These are phyloP conservation scores for Hyperopisus bebe DNA, from an alignment of 2,113 vertebrate species.

Conservation along the genomic window DNA sequence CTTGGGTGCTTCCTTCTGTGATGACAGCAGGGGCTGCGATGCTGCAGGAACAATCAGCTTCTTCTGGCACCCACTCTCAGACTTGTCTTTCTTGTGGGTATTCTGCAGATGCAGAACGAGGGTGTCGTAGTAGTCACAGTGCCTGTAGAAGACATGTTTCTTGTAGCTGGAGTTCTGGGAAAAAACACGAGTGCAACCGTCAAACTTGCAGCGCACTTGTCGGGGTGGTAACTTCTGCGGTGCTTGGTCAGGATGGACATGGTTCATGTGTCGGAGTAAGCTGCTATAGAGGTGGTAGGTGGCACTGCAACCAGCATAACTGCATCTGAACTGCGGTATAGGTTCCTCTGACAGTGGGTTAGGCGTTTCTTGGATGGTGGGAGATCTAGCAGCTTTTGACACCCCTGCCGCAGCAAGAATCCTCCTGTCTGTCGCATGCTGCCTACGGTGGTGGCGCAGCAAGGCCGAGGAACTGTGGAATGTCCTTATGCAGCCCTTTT, in stretches of 20 bases:
- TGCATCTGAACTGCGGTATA: constrained; percentile 74
- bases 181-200: constrained; percentile 78
- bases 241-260: constrained; percentile 39
- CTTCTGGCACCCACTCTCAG: constrained; percentile 62
- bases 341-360: constrained; percentile 52
- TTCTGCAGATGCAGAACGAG: constrained; percentile 64
- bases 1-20: constrained; percentile 37
- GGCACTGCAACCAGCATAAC: constrained; percentile 70
- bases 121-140: constrained; percentile 74
- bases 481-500: constrained; percentile 71
- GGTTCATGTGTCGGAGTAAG: constrained; percentile 73
- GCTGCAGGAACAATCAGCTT: constrained; percentile 53
- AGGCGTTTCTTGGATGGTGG: constrained; percentile 36
- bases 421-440: constrained; percentile 17
- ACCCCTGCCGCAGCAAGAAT: not conserved
- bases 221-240: constrained; percentile 35
- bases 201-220: constrained; percentile 73
- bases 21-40: not conserved
- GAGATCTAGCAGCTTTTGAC: not conserved
- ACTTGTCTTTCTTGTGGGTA: constrained; percentile 55
- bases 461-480: constrained; percentile 68
- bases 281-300: constrained; percentile 83
- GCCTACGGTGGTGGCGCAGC: constrained; percentile 61
- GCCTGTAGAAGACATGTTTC: constrained; percentile 76
- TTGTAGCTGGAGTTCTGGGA: constrained; percentile 71